Evolutionary conservation across 2,888 invertebrate species (phyloP), one percentile per base, ranked within the genome.

Genomic region (Drosophila crucigera): DNA sequence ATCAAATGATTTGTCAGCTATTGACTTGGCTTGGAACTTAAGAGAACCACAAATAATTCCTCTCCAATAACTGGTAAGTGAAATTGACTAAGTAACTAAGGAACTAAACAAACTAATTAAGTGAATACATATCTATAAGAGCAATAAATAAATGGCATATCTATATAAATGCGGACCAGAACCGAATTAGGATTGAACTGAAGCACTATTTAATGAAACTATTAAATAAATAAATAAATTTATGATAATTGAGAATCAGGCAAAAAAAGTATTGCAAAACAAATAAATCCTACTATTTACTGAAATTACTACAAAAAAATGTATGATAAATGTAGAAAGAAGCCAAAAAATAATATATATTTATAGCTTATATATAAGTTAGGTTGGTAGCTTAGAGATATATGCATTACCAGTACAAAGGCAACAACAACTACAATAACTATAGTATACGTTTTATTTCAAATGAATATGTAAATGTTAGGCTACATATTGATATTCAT

Each of bases 21-120:
- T 73, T 76, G 76, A 84, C 84, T 72, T 76, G 82, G 71, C 84
- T 78, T 60, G 70, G 47, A 62, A 41, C 59, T 55, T 43, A 10
- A 54, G 22, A 52, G 10, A 37, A 60, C 47, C 41, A 25, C 19
- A 22, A 55, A 53, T 49, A 67, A 43, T 35, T 64, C 62, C 16
- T 28, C 55, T 22, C 52, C 43, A 43, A 64, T 68, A 71, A 65
- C 11, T 71, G 90, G 84, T 84, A 55, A 84, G 84, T 84, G 31
- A 25, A 7, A 39, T 53, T 39, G 25, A 73, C 25, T 58, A 35
- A 35, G 41, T 61, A 67, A 25, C 16, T 33, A 47, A 22, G 14
- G 1, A 47, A 47, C 16, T 47, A 16, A 47, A 14, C 7, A n/a
- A 25, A 33, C 22, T 47, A 9, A 4, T 16, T 47, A 33, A 39